Conservation (phyloP, 2,113 vertebrate species). For the Dipodomys spectabilis region DNA sequence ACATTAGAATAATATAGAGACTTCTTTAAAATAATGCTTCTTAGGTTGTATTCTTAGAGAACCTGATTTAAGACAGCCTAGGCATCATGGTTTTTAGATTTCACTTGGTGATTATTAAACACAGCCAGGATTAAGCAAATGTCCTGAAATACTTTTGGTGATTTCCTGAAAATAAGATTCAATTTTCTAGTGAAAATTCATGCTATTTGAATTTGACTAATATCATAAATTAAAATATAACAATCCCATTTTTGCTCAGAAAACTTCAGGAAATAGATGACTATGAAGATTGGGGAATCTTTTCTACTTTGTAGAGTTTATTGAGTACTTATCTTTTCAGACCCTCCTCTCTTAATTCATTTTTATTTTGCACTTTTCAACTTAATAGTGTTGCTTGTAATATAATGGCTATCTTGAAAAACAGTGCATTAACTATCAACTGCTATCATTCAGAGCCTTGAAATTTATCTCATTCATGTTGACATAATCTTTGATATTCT, state of each 20-base stretch:
- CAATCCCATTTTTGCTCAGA: background rate
- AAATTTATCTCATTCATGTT: background rate
- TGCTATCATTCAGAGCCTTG: background rate
- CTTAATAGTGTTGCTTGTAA: background rate
- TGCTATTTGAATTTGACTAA: background rate
- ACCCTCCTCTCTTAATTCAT: background rate
- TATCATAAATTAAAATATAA: background rate
- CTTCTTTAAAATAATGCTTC: background rate
- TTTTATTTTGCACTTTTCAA: background rate
- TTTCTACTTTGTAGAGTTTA: background rate
- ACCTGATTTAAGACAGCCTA: conserved; percentile 20
- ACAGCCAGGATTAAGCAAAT: background rate
- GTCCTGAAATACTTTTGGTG: background rate
- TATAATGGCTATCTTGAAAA: background rate
- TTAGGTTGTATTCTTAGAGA: background rate
- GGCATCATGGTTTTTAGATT: background rate
- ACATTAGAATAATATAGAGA: background rate
- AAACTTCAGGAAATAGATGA: background rate
- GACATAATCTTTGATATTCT: background rate
- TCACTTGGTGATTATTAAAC: background rate
- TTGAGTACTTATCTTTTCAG: background rate
- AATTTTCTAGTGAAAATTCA: background rate
- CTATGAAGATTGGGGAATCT: background rate
- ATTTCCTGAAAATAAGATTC: background rate
- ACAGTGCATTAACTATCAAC: background rate